Evolutionary conservation across 2,888 invertebrate species (phyloP).

Genomic region (Sipha maydis): DNA sequence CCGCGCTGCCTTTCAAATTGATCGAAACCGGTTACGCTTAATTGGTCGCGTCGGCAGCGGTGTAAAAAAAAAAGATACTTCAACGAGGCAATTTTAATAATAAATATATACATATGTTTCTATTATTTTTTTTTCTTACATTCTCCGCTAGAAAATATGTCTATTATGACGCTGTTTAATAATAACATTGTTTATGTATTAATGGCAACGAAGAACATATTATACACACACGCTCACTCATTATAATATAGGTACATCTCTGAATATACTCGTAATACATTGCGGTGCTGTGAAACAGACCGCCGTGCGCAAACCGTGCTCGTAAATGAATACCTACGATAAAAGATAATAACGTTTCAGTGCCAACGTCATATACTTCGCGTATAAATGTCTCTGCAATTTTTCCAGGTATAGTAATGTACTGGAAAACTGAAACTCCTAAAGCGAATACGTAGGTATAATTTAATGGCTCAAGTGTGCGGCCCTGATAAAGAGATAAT

Average conservation of each 20-base stretch:
- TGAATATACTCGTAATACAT: no score
- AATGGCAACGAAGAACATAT: constrained; percentile 15
- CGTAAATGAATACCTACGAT: no score
- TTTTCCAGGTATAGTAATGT: no score
- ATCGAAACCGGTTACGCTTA: constrained; percentile 54
- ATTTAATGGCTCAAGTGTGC: no score
- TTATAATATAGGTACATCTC: not conserved
- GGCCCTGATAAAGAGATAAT: no score
- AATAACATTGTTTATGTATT: constrained; percentile 18
- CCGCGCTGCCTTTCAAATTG: constrained; percentile 7
- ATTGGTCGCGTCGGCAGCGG: constrained; percentile 50
- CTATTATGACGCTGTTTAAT: constrained; percentile 35
- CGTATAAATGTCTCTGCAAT: no score
- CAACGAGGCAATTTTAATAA: constrained; percentile 28
- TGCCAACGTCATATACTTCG: no score
- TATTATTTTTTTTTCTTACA: not conserved
- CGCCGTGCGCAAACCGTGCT: no score
- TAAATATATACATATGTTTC: not conserved
- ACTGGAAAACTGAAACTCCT: no score
- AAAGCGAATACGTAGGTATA: no score
- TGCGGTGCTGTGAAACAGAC: no score
- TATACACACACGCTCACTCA: not conserved
- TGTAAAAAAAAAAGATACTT: constrained; percentile 48
- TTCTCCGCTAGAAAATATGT: constrained; percentile 3
- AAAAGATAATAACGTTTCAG: no score